Conservation (phyloP, 2,888 invertebrate species). For the Torymus texanus region DNA sequence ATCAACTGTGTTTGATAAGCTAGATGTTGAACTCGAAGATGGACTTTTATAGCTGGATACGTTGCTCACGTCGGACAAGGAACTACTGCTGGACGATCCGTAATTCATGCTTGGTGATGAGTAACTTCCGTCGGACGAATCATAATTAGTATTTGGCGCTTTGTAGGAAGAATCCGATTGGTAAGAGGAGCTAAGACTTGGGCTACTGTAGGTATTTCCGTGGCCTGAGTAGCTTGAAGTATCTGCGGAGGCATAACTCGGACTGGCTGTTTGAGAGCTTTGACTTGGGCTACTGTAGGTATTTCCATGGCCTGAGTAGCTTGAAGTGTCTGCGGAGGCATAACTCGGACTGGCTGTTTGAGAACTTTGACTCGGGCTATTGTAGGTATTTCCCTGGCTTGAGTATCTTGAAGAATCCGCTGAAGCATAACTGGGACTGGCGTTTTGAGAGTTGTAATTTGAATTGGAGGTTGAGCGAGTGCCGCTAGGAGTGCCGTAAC, state of each 20-base stretch:
- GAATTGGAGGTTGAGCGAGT: conserved; percentile 28
- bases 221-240: conserved; percentile 47
- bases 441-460: conserved; percentile 37
- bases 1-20: conserved; percentile 59
- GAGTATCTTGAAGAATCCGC: conserved; percentile 49
- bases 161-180: conserved; percentile 47
- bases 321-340: conserved; percentile 47
- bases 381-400: conserved; percentile 33
- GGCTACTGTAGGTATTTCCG: conserved; percentile 37
- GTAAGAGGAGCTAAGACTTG: conserved; percentile 55
- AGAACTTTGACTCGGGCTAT: conserved; percentile 50
- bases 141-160: conserved; percentile 45
- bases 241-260: conserved; percentile 54
- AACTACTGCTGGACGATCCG: conserved; percentile 52
- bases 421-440: conserved; percentile 53
- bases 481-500: conserved; percentile 45
- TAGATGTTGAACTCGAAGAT: conserved; percentile 38
- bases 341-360: conserved; percentile 50
- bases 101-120: conserved; percentile 58
- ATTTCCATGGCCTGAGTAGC: conserved; percentile 37
- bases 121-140: conserved; percentile 54
- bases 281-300: conserved; percentile 54
- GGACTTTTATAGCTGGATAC: conserved; percentile 52
- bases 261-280: conserved; percentile 28
- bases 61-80: conserved; percentile 32